A percentile compares a stretch with the other conserved stretches of the same genome.
phyloP scores from a whole-genome alignment of 2,113 vertebrate species.

The Odobenus rosmarus region DNA sequence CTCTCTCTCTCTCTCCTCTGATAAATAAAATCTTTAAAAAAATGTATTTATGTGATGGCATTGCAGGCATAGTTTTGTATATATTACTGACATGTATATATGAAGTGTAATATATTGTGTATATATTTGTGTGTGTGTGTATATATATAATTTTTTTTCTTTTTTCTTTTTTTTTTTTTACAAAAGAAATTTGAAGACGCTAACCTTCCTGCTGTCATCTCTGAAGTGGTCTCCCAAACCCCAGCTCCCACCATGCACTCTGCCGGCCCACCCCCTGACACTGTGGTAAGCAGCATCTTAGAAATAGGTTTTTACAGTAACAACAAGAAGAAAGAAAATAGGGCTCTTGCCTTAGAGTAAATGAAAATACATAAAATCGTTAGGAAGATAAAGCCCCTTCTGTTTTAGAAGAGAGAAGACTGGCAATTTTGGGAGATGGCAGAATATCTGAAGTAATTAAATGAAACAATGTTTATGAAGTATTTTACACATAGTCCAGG shows the following conservation, averaged over 20 bases:
- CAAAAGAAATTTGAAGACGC: slow-evolving; percentile 61
- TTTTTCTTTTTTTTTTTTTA: neutral
- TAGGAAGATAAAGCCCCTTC: neutral
- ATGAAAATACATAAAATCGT: neutral
- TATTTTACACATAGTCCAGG: neutral
- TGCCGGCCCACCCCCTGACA: neutral
- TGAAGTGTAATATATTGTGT: neutral
- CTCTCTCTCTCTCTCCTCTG: no score
- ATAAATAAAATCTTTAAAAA: neutral
- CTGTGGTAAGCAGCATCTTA: slow-evolving; percentile 45
- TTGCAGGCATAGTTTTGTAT: neutral
- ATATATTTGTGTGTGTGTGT: neutral
- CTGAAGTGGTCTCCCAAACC: slow-evolving; percentile 66
- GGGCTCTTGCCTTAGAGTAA: rapidly evolving
- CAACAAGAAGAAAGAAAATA: rapidly evolving
- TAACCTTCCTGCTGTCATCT: slow-evolving; percentile 62
- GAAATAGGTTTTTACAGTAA: neutral
- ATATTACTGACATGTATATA: neutral
- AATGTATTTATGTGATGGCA: neutral
- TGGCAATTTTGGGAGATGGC: rapidly evolving
- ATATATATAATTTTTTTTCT: neutral
- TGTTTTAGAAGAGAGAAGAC: neutral
- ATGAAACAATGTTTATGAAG: neutral
- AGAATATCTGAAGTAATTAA: neutral
- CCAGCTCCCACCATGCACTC: slow-evolving; percentile 52